phyloP scores from a whole-genome alignment of 2,113 vertebrate genomes.

The Neodontobutis hainanensis region DNA sequence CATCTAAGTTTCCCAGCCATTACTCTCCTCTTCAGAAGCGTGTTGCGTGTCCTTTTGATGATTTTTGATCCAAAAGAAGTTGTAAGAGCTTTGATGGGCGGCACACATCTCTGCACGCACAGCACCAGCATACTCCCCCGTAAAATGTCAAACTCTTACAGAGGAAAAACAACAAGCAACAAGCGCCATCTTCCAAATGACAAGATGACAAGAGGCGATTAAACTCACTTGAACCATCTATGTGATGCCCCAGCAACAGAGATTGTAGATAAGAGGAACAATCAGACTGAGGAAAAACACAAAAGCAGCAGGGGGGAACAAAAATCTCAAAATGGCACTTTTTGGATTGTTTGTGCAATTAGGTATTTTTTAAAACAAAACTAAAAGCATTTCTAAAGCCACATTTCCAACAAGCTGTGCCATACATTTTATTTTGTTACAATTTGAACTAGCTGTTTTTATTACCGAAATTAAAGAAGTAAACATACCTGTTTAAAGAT shows the following conservation, averaged over 20 bases:
- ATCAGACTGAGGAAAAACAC: neutral
- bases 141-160: conserved; percentile 36
- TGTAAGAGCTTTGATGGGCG: conserved; percentile 27
- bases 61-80: conserved; percentile 17
- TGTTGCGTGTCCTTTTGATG: conserved; percentile 13
- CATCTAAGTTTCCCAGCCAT: conserved; percentile 15
- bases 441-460: too few species aligned
- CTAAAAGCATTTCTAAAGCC: neutral
- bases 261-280: conserved; percentile 22
- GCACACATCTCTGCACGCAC: conserved; percentile 25
- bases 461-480: too few species aligned
- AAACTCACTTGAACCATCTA: conserved; percentile 46
- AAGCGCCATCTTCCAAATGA: conserved; percentile 43
- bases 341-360: too few species aligned
- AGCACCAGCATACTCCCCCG: conserved; percentile 27
- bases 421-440: conserved; percentile 22
- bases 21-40: neutral
- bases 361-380: neutral
- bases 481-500: too few species aligned
- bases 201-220: conserved; percentile 61
- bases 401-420: neutral
- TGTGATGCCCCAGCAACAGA: conserved; percentile 16
- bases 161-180: conserved; percentile 33
- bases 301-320: neutral
- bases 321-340: conserved; percentile 31